Conservation (phyloP, 2,888 invertebrate genomes). For the Amphipoea oculea region DNA sequence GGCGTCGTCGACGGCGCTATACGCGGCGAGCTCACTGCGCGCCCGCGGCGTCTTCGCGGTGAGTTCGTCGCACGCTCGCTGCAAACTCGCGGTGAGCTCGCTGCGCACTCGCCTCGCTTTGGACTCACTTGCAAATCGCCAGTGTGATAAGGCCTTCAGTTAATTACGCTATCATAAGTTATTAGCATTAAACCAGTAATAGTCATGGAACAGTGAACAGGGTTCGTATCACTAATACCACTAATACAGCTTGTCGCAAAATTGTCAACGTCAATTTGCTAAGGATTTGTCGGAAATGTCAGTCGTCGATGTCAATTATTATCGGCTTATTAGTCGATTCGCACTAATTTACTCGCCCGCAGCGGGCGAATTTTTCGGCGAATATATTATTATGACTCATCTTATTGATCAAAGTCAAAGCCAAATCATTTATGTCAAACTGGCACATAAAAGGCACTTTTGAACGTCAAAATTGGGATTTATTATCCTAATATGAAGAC, state of each 20-base stretch:
- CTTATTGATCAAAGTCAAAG: no score
- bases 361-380: not conserved
- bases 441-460: no score
- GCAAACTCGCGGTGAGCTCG: no score
- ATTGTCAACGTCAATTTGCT: conserved; percentile 28
- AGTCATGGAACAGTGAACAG: conserved; percentile 4
- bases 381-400: no score
- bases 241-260: conserved; percentile 10
- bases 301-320: conserved; percentile 24
- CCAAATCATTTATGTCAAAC: no score
- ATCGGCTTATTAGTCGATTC: not conserved
- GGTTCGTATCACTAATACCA: conserved; percentile 8
- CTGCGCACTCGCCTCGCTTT: no score
- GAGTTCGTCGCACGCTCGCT: no score
- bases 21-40: no score
- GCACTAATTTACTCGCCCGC: not conserved
- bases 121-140: no score
- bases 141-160: no score
- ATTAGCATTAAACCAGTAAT: conserved; percentile 18
- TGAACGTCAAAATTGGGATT: not conserved
- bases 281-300: conserved; percentile 12
- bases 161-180: conserved; percentile 8
- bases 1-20: no score
- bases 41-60: no score
- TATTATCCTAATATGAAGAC: not conserved